A percentile compares a stretch with the other conserved stretches of the same genome.
Conservation (phyloP, 1,140 invertebrate genomes). For the Cotesia glomerata region DNA sequence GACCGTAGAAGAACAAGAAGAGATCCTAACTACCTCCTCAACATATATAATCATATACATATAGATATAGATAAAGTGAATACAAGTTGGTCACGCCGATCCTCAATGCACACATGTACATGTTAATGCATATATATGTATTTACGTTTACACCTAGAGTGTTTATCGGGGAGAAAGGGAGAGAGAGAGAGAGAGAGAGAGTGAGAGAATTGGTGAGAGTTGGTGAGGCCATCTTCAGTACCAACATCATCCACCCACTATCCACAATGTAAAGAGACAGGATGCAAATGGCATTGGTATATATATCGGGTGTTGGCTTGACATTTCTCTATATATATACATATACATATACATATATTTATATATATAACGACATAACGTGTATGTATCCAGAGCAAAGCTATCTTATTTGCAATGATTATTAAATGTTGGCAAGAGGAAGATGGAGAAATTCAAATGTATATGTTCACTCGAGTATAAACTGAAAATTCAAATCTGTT, state of each 20-base stretch:
- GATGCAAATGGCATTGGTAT: conserved; percentile 22
- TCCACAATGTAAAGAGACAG: conserved; percentile 21
- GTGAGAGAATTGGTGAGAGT: conserved; percentile 2
- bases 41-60: background rate
- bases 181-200: background rate
- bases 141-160: background rate
- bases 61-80: background rate
- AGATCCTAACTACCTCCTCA: background rate
- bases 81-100: background rate
- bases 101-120: background rate
- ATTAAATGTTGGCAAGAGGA: conserved; percentile 10
- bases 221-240: background rate
- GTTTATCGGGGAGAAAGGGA: background rate
- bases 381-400: background rate
- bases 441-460: conserved; percentile 8
- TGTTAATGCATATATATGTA: background rate
- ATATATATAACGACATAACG: too few relatives aligned
- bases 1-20: background rate
- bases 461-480: background rate
- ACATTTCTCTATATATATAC: background rate
- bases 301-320: conserved; percentile 16
- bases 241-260: conserved; percentile 6
- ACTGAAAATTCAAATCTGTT: conserved; percentile 15
- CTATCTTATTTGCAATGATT: conserved; percentile 15
- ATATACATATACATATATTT: too few relatives aligned